Conservation (phyloP, 1,140 invertebrate species). For the Dryas iulia region DNA sequence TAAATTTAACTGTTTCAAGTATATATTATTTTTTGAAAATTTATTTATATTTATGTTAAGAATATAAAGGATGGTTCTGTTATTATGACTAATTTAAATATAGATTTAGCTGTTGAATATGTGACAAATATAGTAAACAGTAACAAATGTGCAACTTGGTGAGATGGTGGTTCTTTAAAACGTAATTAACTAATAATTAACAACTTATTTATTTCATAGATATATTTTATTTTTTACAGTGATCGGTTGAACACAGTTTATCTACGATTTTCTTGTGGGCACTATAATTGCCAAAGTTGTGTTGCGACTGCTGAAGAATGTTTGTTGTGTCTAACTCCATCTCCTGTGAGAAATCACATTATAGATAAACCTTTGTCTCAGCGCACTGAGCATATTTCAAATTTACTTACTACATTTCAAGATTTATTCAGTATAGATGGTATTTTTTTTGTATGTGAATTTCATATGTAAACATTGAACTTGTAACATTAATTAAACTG, state of each 20-base stretch:
- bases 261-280: slow-evolving; percentile 58
- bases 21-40: background rate
- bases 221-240: slow-evolving; percentile 38
- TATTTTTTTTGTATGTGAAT: slow-evolving; percentile 18
- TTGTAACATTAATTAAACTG: background rate
- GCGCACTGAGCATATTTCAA: slow-evolving; percentile 43
- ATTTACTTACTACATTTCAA: slow-evolving; percentile 49
- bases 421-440: slow-evolving; percentile 59
- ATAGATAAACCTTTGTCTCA: slow-evolving; percentile 42
- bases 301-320: slow-evolving; percentile 40
- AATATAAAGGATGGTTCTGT: slow-evolving; percentile 13
- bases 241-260: slow-evolving; percentile 44
- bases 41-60: slow-evolving; percentile 10
- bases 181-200: background rate
- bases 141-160: slow-evolving; percentile 57
- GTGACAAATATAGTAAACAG: slow-evolving; percentile 47
- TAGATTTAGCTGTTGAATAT: slow-evolving; percentile 41
- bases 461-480: background rate
- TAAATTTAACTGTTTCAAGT: background rate
- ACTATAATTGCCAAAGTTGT: slow-evolving; percentile 53
- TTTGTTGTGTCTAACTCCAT: slow-evolving; percentile 43
- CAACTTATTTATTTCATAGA: slow-evolving; percentile 17
- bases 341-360: slow-evolving; percentile 9
- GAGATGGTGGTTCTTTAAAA: slow-evolving; percentile 12
- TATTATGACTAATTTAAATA: slow-evolving; percentile 46